Conservation (phyloP, 1,140 invertebrate species). For the Zaprionus camerounensis region DNA sequence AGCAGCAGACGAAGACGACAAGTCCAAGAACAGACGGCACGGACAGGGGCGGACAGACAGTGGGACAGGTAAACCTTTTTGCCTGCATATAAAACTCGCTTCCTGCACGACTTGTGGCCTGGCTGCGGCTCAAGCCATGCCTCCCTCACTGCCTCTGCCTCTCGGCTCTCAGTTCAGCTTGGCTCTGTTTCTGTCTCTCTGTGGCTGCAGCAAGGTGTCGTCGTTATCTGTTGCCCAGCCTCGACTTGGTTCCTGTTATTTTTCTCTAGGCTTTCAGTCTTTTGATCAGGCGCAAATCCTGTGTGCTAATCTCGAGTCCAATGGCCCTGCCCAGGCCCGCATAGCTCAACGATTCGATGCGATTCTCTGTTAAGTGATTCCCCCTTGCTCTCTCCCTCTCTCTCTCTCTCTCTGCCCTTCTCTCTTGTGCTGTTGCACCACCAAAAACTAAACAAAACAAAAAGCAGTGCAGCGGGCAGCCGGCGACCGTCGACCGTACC, state of each 20-base stretch:
- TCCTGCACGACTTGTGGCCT: constrained; percentile 74
- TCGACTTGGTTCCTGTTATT: constrained; percentile 51
- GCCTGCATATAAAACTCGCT: constrained; percentile 74
- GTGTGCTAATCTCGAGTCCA: constrained; percentile 66
- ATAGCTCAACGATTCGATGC: constrained; percentile 49
- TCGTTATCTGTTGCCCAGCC: constrained; percentile 43
- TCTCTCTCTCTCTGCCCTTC: neutral
- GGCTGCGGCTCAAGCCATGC: constrained; percentile 4
- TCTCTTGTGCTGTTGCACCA: constrained; percentile 48
- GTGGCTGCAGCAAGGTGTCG: constrained; percentile 58
- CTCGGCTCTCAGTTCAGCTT: constrained; percentile 1
- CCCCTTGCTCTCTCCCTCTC: neutral
- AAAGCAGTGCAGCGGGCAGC: constrained; percentile 50
- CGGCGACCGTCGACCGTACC: constrained; percentile 31
- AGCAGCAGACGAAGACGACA: constrained; percentile 46
- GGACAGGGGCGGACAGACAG: constrained; percentile 9
- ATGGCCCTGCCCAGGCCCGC: constrained; percentile 53
- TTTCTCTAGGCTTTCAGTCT: constrained; percentile 51
- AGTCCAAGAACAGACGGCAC: constrained; percentile 50
- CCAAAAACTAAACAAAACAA: constrained; percentile 49
- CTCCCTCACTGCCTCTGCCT: constrained; percentile 33
- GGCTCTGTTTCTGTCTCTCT: constrained; percentile 35
- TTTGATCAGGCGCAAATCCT: constrained; percentile 68
- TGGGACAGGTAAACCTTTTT: constrained; percentile 64
- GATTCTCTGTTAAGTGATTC: constrained; percentile 43